Base-by-base conservation (phyloP, 1,140 invertebrate genomes). In the Fopius arisanus region DNA sequence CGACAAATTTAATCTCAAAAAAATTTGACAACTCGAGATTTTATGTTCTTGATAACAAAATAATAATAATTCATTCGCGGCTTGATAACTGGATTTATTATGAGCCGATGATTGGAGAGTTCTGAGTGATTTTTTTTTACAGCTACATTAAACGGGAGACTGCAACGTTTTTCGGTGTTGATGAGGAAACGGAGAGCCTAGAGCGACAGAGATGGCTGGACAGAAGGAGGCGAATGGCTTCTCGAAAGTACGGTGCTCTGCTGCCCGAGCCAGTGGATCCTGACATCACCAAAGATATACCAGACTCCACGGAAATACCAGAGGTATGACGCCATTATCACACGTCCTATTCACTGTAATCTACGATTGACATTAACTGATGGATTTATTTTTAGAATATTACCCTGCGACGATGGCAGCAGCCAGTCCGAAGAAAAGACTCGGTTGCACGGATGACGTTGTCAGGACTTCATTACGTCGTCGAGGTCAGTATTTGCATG, bases 91-190 rank as follows among this genome's bases (percentile, higher is more conserved):
- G n/a, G n/a, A n/a, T n/a, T n/a, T n/a, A n/a, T n/a, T n/a, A n/a
- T n/a, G n/a, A n/a, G n/a, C n/a, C n/a, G n/a, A n/a, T n/a, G n/a
- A n/a, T n/a, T n/a, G n/a, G n/a, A n/a, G n/a, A n/a, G n/a, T n/a
- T n/a, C n/a, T n/a, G n/a, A n/a, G n/a, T n/a, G n/a, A 28, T 31
- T 2, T 6, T 72, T 75, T 67, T 66, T 16, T 43, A 77, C 72
- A 87, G 92, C 78, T 94, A 93, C 83, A 91, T 95, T 72, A 93
- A 91, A 81, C 89, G 91, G 74, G 93, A 94, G 83, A 94, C 93
- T 16, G 92, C 93, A 14, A 92, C 91, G 68, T 95, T 95, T 83
- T 95, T 95, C 82, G 94, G 94, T 6, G 92, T 95, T 33, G 91
- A 94, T 79, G 91, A 93, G 78, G 91, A 93, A 78, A 91, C 91